These are phyloP conservation scores for Podabrus alpinus DNA, from an alignment of 2,888 invertebrate species.

Conservation along the genomic window DNA sequence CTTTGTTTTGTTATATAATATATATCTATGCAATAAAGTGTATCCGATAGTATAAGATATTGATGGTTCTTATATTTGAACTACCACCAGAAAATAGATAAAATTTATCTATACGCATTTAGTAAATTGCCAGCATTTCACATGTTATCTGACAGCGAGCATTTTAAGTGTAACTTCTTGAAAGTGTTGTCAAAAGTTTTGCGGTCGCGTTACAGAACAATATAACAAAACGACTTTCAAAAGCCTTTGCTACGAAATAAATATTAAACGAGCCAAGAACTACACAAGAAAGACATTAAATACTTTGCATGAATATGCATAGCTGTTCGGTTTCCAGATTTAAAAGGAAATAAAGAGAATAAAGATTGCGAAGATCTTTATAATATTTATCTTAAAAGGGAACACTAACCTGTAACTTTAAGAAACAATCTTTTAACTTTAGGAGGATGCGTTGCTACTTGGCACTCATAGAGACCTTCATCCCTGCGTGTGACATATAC, in stretches of 20 bases:
- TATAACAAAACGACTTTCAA: constrained; percentile 24
- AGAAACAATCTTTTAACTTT: constrained; percentile 64
- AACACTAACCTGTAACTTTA: constrained; percentile 56
- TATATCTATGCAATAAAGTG: constrained; percentile 8
- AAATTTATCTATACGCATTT: constrained; percentile 12
- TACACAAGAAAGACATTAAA: constrained; percentile 28
- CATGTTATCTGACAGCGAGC: constrained; percentile 10
- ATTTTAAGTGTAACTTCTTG: constrained; percentile 13
- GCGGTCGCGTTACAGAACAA: constrained; percentile 19
- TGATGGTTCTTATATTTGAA: constrained; percentile 8
- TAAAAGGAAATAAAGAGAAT: not conserved
- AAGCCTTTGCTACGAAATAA: constrained; percentile 26
- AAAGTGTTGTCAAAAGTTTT: constrained; percentile 21
- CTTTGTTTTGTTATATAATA: not conserved
- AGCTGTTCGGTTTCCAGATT: constrained; percentile 7
- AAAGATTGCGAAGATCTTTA: not conserved
- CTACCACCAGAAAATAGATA: not conserved
- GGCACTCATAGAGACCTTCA: constrained; percentile 68
- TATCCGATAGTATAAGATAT: constrained; percentile 3
- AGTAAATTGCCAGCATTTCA: constrained; percentile 16
- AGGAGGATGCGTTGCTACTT: constrained; percentile 67
- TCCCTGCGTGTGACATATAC: constrained; percentile 63
- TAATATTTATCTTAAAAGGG: not conserved
- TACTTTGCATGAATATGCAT: constrained; percentile 28
- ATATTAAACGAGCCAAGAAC: constrained; percentile 23